phyloP scores from a whole-genome alignment of 2,797 vertebrate genomes.

The Notolabrus celidotus region DNA sequence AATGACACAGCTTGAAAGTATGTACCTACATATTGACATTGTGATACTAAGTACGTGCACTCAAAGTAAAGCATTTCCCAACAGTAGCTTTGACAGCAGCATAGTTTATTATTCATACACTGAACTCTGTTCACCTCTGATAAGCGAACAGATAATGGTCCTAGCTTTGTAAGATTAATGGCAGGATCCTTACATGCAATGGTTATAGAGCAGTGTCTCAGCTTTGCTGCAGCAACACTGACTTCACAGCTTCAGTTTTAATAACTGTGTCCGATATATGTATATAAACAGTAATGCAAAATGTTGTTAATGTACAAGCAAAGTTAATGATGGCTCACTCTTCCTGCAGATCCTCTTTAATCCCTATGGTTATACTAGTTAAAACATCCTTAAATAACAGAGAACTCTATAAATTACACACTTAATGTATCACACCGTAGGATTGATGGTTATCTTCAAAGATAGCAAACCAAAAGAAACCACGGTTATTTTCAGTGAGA shows the following conservation, averaged over 20 bases:
- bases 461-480: too few species aligned
- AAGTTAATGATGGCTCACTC: constrained; percentile 6
- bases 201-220: constrained; percentile 27
- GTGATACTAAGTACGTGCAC: constrained; percentile 31
- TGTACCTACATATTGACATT: constrained; percentile 40
- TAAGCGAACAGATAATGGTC: constrained; percentile 48
- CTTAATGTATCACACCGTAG: too few species aligned
- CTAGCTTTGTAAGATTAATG: constrained; percentile 50
- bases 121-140: constrained; percentile 50
- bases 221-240: constrained; percentile 6
- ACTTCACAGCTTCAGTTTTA: constrained; percentile 11
- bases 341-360: constrained; percentile 6
- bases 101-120: constrained; percentile 48
- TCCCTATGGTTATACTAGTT: too few species aligned
- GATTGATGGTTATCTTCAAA: too few species aligned
- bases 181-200: constrained; percentile 28
- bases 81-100: too few species aligned
- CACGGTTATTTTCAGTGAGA: too few species aligned
- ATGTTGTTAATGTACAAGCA: constrained; percentile 16
- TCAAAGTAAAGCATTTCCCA: constrained; percentile 44
- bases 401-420: too few species aligned
- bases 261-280: constrained; percentile 10
- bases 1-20: too few species aligned
- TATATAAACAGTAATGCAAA: too few species aligned
- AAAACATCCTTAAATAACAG: too few species aligned